phyloP scores from a whole-genome alignment of 2,797 vertebrate species.

The Poecilia velifera region DNA sequence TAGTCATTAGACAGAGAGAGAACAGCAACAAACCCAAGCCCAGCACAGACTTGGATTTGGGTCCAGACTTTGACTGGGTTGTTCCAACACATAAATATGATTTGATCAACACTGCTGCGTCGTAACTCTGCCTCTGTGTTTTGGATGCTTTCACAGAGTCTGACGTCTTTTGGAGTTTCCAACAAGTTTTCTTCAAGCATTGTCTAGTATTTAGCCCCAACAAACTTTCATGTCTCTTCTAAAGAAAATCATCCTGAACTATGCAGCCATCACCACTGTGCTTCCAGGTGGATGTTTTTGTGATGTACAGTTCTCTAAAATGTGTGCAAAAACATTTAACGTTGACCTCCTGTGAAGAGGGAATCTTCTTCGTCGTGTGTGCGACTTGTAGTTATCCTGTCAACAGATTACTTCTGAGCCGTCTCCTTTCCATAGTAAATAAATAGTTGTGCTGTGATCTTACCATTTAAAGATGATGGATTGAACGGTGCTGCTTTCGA shows the following conservation, averaged over 20 bases:
- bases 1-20: background rate
- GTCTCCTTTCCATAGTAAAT: background rate
- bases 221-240: background rate
- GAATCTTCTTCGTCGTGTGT: background rate
- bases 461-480: background rate
- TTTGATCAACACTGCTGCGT: background rate
- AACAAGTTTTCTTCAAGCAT: background rate
- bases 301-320: background rate
- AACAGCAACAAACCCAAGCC: too few relatives aligned
- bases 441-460: background rate
- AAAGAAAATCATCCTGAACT: background rate
- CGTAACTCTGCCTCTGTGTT: background rate
- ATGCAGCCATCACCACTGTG: background rate
- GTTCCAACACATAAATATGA: background rate
- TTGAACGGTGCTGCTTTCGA: background rate
- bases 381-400: background rate
- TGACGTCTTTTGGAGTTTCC: background rate
- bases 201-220: background rate
- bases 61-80: background rate
- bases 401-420: background rate
- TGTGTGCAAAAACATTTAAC: background rate
- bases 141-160: too few relatives aligned
- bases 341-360: background rate
- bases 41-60: background rate
- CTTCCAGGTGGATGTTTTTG: background rate